Conservation (phyloP, 2,797 vertebrate genomes). For the Picus viridis region DNA sequence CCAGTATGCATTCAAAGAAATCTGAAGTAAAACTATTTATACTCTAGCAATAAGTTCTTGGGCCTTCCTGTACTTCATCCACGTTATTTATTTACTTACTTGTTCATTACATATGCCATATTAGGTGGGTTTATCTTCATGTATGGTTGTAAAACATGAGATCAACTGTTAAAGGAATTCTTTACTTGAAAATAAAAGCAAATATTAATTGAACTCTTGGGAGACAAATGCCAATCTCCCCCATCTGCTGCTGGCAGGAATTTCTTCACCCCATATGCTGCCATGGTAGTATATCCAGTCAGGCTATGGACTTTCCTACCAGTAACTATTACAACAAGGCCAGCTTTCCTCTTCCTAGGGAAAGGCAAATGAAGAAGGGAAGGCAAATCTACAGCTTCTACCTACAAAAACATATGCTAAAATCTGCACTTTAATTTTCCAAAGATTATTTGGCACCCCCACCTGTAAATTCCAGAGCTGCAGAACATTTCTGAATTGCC, state of each 20-base stretch:
- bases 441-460: not conserved
- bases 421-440: not conserved
- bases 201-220: not conserved
- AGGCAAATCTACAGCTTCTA: not conserved
- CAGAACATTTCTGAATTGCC: not conserved
- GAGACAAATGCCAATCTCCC: not conserved
- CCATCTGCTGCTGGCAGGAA: not conserved
- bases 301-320: not conserved
- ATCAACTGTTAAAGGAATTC: not conserved
- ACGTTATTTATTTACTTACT: not conserved
- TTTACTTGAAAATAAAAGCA: not conserved
- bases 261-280: not conserved
- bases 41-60: not conserved
- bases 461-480: not conserved
- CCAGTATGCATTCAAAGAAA: not conserved
- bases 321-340: not conserved
- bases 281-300: not conserved
- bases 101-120: not conserved
- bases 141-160: not conserved
- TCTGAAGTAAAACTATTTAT: slow-evolving; percentile 26
- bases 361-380: not conserved
- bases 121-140: slow-evolving; percentile 33
- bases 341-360: not conserved
- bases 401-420: not conserved
- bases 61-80: not conserved